These are phyloP conservation scores for Caenorhabditis sp. DNA, from an alignment of 2,888 invertebrate species.

Conservation along the genomic window DNA sequence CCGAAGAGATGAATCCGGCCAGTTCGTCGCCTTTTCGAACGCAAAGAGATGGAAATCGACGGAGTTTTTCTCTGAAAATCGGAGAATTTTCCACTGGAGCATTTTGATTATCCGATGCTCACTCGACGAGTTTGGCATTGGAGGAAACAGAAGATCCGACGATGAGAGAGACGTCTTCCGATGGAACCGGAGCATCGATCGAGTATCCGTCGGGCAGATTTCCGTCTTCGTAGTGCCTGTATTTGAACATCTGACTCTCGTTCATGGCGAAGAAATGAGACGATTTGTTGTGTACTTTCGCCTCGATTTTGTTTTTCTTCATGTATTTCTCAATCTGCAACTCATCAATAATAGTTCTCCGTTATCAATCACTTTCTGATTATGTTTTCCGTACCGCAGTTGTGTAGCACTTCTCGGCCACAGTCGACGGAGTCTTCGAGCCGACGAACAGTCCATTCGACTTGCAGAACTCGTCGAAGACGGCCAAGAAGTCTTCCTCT, in stretches of 20 bases:
- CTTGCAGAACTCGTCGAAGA: constrained; percentile 59
- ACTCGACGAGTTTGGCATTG: constrained; percentile 42
- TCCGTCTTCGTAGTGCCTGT: constrained; percentile 44
- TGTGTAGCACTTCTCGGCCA: constrained; percentile 61
- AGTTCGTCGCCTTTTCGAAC: constrained; percentile 56
- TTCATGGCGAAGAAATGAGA: constrained; percentile 64
- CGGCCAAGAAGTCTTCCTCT: constrained; percentile 53
- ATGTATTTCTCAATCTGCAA: constrained; percentile 60
- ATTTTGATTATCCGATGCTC: background rate
- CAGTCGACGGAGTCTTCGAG: constrained; percentile 44
- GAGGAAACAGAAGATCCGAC: constrained; percentile 22
- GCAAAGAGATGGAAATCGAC: constrained; percentile 57
- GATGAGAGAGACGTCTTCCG: constrained; percentile 40
- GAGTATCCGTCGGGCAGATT: constrained; percentile 55
- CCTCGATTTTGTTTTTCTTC: constrained; percentile 62
- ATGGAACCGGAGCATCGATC: constrained; percentile 37
- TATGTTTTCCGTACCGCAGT: constrained; percentile 28
- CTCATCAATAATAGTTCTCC: constrained; percentile 27
- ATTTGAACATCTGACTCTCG: constrained; percentile 64
- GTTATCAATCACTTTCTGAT: constrained; percentile 22
- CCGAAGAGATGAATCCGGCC: constrained; percentile 60
- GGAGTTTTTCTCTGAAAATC: constrained; percentile 50
- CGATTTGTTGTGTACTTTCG: constrained; percentile 46
- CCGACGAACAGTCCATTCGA: constrained; percentile 32
- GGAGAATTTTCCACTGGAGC: background rate